Base-by-base conservation (phyloP, 1,140 invertebrate genomes). In the Ganaspis sp. region DNA sequence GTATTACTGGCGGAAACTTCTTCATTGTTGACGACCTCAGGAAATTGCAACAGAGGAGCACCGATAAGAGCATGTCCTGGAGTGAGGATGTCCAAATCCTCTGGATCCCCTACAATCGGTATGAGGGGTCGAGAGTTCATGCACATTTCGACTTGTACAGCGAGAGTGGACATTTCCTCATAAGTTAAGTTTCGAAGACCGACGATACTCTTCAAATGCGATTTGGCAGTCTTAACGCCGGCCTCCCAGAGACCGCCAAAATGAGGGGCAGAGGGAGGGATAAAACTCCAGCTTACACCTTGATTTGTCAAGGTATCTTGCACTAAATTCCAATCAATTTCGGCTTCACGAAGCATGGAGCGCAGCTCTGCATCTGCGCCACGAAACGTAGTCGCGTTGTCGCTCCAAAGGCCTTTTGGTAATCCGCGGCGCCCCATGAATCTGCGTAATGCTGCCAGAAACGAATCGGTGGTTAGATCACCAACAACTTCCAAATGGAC, bases 401-500 rank as follows among this genome's bases (percentile, higher is more conserved):
- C 91, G 8, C 78, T 87, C 17, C 82, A 83, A 21, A 90, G 70
- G 6, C 77, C 1, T 1, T 64, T 29, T 0, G 84, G 73, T 2
- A 76, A 19, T 8, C 88, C 86, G 42, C 87, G 69, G 15, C 85
- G 23, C 5, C 15, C 88, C 54, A 9, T 76, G 64, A 9, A 90
- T 81, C 5, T 87, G 82, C 8, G 84, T 76, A 91, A 90, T 0
- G 75, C 79, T 15, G 83, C 69, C 0, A 86, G 86, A 1, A 76
- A 73, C n/a, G 90, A 80, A 23, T 82, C 82, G 11, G 77, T 75
- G n/a, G 45, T 49, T 11, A 49, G 45, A 49, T 49, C 45, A 3
- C 45, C 45, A 0, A 86, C 85, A 1, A 85, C 11, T 42, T 92
- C 90, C 1, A 92, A 17, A 76, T 91, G 89, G 0, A 92, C 75